Evolutionary conservation across 1,140 invertebrate species (phyloP).

Genomic region (Aphidius ervi): DNA sequence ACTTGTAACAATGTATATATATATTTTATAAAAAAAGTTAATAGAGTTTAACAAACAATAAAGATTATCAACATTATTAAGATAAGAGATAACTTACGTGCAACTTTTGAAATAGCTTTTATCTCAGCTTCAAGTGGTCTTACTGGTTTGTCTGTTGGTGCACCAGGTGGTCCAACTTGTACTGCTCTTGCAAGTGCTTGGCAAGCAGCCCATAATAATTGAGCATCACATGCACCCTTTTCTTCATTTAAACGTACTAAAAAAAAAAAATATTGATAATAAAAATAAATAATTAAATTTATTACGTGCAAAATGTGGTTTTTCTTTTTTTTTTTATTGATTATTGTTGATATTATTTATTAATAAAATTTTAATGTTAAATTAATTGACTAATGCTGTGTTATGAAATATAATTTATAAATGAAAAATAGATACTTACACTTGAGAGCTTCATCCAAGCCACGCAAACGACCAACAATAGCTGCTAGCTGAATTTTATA

Average conservation of each 20-base stretch:
- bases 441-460: conserved; percentile 83
- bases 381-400: not conserved
- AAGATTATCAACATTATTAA: not conserved
- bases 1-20: not conserved
- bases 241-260: conserved; percentile 76
- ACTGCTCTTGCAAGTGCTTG: conserved; percentile 77
- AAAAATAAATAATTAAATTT: not conserved
- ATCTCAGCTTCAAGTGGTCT: conserved; percentile 75
- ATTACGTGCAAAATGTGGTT: conserved; percentile 9
- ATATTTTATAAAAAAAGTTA: conserved; percentile 13
- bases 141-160: conserved; percentile 55
- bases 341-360: not conserved
- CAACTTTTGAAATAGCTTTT: conserved; percentile 62
- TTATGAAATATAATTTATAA: conserved; percentile 1
- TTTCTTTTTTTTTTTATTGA: not conserved
- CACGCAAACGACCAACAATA: conserved; percentile 77
- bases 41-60: no score
- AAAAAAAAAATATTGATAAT: conserved; percentile 32
- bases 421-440: conserved; percentile 57
- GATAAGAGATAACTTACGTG: conserved; percentile 55
- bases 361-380: not conserved
- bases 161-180: conserved; percentile 57
- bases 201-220: conserved; percentile 88
- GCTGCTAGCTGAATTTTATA: conserved; percentile 76
- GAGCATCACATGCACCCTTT: conserved; percentile 72